Evolutionary conservation across 2,797 vertebrate genomes (phyloP).

Genomic region (Coreius guichenoti): DNA sequence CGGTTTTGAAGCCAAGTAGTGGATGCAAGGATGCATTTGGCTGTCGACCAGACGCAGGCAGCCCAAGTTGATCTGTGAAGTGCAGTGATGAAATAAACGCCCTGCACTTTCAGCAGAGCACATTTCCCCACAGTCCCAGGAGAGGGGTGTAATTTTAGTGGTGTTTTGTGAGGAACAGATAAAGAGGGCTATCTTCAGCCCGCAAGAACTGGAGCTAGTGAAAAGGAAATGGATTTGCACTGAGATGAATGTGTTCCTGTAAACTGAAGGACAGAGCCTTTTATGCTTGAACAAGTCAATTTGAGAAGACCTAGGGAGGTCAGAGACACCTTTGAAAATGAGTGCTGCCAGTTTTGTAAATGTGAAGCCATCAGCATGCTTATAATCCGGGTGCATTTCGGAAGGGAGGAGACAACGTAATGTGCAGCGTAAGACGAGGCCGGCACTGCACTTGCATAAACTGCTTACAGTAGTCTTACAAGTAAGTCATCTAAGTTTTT

Average conservation of each 20-base stretch:
- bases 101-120: slow-evolving; percentile 17
- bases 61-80: slow-evolving; percentile 32
- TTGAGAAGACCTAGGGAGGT: slow-evolving; percentile 5
- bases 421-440: neutral
- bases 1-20: neutral
- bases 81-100: slow-evolving; percentile 30
- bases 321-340: slow-evolving; percentile 2
- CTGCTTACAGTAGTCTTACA: neutral
- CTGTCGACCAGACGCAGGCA: slow-evolving; percentile 22
- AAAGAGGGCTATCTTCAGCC: slow-evolving; percentile 56
- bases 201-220: slow-evolving; percentile 53
- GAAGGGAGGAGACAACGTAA: neutral
- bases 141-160: slow-evolving; percentile 49
- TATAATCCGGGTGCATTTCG: neutral
- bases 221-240: slow-evolving; percentile 40
- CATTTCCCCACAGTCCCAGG: slow-evolving; percentile 36
- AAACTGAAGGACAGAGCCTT: slow-evolving; percentile 1
- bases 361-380: neutral
- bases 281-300: neutral
- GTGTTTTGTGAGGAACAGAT: slow-evolving; percentile 54
- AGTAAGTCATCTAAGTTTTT: neutral
- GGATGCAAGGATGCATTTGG: slow-evolving; percentile 23
- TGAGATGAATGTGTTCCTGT: slow-evolving; percentile 35
- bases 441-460: neutral
- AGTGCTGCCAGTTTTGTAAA: neutral